Evolutionary conservation across 2,888 invertebrate species (phyloP), one percentile per base, ranked within the genome.

Genomic region (Diaprepes abbreviatus): DNA sequence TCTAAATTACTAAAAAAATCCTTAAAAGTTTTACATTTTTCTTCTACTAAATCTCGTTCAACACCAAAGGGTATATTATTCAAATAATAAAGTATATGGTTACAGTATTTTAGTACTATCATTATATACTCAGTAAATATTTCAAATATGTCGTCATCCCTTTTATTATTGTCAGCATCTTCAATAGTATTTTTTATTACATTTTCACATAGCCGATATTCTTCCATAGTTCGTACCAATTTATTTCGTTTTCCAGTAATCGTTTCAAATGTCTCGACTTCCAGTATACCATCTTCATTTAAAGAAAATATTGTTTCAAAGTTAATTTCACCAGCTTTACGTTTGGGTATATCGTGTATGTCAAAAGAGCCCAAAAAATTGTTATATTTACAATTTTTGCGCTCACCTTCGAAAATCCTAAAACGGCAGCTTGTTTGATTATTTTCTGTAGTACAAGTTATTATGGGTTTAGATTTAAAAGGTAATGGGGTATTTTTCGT

Each of bases 221-320:
- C 57, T n/a, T 59, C 69, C 17, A 73, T 58, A 6, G 40, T 66
- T 6, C 74, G 70, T 7, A 59, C 62, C 14, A 75, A 28, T 12
- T 74, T 62, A 36, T 76, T 75, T 2, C 6, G 59, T 9, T 65
- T 68, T 10, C 54, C 48, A 5, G 69, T 69, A 1, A 48, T 40
- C 10, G 10, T 35, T 35, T 76, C 77, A 17, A 33, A 64, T 0
- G 75, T 76, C 12, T 66, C 64, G 7, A 75, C 64, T 24, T 38
- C 64, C 16, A 78, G 38, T 17, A 78, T 73, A 2, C 78, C 78
- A 43, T 77, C 75, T 4, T 65, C 43, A 16, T 75, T 73, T n/a
- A 75, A 38, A 4, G 19, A 35, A 36, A 73, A 60, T 3, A 48
- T 65, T 2, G 67, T 36, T n/a, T 31, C 10, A 19, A 70, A 58